Evolutionary conservation across 2,797 vertebrate species (phyloP).

Genomic region (Momotus momota): DNA sequence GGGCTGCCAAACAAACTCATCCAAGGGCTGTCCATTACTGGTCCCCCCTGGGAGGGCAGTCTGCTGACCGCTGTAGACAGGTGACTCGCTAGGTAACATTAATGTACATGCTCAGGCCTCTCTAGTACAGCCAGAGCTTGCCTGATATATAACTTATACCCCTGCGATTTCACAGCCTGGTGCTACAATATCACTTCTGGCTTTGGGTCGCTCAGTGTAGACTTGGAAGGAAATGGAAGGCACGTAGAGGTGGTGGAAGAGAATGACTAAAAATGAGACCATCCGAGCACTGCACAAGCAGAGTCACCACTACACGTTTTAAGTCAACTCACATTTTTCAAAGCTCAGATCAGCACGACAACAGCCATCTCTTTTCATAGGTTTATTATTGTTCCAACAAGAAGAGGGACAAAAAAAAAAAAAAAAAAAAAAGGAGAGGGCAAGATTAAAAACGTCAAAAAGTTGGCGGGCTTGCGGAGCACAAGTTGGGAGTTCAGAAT

Average conservation of each 20-base stretch:
- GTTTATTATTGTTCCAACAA: neutral
- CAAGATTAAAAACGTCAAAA: neutral
- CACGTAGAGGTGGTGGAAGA: neutral
- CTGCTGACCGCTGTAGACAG: constrained; percentile 49
- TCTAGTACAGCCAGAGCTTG: neutral
- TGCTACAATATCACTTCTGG: constrained; percentile 22
- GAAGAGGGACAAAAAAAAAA: neutral
- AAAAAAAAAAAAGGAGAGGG: neutral
- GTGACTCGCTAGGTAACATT: constrained; percentile 16
- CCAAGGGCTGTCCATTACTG: neutral
- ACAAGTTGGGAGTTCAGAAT: neutral
- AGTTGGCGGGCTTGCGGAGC: neutral
- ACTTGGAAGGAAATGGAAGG: constrained; percentile 35
- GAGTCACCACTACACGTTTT: neutral
- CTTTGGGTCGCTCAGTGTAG: neutral
- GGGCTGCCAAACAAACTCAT: constrained; percentile 66
- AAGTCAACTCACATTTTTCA: neutral
- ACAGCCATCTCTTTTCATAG: neutral
- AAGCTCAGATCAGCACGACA: neutral
- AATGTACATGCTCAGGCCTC: neutral
- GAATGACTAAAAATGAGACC: constrained; percentile 4
- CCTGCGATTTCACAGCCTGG: neutral
- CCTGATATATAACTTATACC: constrained; percentile 59
- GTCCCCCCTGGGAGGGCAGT: constrained; percentile 24
- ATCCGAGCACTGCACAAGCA: neutral